phyloP scores from a whole-genome alignment of 2,888 invertebrate genomes.

The Nephrocerus scutellatus region DNA sequence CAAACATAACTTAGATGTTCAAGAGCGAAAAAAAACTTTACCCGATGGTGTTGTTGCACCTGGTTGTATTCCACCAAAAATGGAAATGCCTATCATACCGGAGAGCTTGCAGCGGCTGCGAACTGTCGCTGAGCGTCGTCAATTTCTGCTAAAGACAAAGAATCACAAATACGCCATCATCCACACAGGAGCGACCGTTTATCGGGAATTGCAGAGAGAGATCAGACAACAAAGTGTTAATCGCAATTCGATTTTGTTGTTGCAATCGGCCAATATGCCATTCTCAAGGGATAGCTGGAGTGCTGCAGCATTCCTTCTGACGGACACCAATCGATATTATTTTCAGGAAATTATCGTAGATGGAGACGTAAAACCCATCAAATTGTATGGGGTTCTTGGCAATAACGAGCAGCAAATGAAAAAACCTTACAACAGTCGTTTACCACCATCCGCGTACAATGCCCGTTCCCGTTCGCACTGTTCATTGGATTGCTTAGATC shows the following conservation, averaged over 20 bases:
- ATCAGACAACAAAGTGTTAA: conserved; percentile 36
- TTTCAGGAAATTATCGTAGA: conserved; percentile 40
- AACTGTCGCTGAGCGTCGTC: conserved; percentile 52
- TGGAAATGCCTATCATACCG: conserved; percentile 42
- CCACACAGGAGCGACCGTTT: conserved; percentile 46
- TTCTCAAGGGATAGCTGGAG: conserved; percentile 44
- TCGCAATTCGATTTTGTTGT: conserved; percentile 30
- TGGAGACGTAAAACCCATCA: conserved; percentile 28
- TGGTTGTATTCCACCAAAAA: conserved; percentile 36
- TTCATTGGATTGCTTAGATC: conserved; percentile 28
- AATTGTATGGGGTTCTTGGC: conserved; percentile 39
- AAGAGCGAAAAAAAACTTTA: conserved; percentile 21
- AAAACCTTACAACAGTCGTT: conserved; percentile 27
- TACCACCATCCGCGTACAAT: conserved; percentile 5
- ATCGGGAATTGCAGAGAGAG: conserved; percentile 40
- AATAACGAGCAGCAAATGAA: conserved; percentile 36
- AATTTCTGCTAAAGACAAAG: conserved; percentile 43
- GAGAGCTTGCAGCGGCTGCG: conserved; percentile 46
- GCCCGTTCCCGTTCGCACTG: conserved; percentile 14
- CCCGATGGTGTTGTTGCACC: conserved; percentile 40
- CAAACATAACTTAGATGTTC: conserved; percentile 19
- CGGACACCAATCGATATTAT: conserved; percentile 40
- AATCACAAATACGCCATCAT: conserved; percentile 44
- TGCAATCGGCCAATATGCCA: conserved; percentile 36
- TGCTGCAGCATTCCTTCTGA: conserved; percentile 41